phyloP scores from a whole-genome alignment of 2,888 invertebrate species.

The Lordiphosa fenestrarum region DNA sequence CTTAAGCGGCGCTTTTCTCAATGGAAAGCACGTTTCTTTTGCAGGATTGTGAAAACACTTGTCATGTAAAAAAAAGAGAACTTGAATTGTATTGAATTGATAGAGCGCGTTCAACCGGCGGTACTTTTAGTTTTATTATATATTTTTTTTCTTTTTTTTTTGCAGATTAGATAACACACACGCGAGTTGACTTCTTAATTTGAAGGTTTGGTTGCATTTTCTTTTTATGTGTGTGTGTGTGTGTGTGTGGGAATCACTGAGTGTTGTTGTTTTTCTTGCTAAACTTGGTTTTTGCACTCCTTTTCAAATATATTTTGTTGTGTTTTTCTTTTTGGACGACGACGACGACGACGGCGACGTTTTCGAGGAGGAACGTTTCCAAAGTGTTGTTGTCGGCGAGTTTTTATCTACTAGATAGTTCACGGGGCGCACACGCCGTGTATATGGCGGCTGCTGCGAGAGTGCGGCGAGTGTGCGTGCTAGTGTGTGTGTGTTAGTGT shows the following conservation, averaged over 20 bases:
- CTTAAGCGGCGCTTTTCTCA: slow-evolving; percentile 4
- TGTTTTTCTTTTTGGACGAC: background rate
- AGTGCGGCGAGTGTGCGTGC: slow-evolving; percentile 12
- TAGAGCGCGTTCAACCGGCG: slow-evolving; percentile 16
- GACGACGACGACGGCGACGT: no score
- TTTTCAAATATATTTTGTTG: background rate
- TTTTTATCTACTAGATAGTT: slow-evolving; percentile 75
- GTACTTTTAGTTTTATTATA: slow-evolving; percentile 27
- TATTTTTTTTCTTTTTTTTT: slow-evolving; percentile 24
- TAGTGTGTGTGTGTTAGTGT: slow-evolving; percentile 19
- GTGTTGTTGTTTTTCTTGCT: background rate
- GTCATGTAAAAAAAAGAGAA: slow-evolving; percentile 13
- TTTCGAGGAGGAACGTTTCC: slow-evolving; percentile 1
- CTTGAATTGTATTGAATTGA: slow-evolving; percentile 22
- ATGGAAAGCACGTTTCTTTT: slow-evolving; percentile 19
- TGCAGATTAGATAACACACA: slow-evolving; percentile 71
- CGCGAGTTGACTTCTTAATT: slow-evolving; percentile 47
- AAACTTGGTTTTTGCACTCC: slow-evolving; percentile 21
- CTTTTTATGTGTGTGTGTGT: background rate
- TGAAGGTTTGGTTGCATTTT: slow-evolving; percentile 20
- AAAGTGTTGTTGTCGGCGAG: slow-evolving; percentile 58
- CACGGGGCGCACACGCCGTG: slow-evolving; percentile 66
- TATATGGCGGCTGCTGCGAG: slow-evolving; percentile 57
- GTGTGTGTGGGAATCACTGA: background rate
- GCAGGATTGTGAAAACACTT: slow-evolving; percentile 4